Conservation (phyloP, 2,797 vertebrate genomes). For the Hafferia zeledoni region DNA sequence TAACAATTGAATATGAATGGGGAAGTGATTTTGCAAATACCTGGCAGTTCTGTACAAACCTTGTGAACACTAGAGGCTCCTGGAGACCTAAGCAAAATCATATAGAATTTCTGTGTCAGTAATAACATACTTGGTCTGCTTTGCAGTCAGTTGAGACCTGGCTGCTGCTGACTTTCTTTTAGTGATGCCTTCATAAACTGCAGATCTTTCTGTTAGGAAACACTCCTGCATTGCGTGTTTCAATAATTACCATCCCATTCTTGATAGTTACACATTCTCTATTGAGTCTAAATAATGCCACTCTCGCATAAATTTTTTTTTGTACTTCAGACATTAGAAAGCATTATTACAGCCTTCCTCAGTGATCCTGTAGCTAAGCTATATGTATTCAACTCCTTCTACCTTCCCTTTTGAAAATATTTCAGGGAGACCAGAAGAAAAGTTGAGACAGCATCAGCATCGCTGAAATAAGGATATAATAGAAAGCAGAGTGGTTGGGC, state of each 20-base stretch:
- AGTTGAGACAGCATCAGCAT: neutral
- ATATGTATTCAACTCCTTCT: neutral
- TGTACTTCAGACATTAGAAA: neutral
- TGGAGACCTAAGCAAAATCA: neutral
- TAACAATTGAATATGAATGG: neutral
- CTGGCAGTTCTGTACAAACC: neutral
- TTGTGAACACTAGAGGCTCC: neutral
- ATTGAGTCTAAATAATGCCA: neutral
- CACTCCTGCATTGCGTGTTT: rapidly evolving
- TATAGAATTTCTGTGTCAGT: neutral
- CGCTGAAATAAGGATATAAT: neutral
- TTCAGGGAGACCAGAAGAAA: neutral
- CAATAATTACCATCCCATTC: neutral
- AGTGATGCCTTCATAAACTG: neutral
- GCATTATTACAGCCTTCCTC: neutral
- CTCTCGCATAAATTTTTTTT: neutral
- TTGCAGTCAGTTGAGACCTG: neutral
- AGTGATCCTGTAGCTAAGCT: neutral
- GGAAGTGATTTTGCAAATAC: neutral
- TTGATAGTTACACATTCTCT: neutral
- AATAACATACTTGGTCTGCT: neutral
- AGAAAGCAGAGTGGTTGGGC: neutral
- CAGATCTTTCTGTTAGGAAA: neutral
- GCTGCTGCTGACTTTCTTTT: neutral
- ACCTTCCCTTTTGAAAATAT: neutral